Evolutionary conservation across 2,888 invertebrate species (phyloP), one percentile per base, ranked within the genome.

Genomic region (Orchesellides sinensis): DNA sequence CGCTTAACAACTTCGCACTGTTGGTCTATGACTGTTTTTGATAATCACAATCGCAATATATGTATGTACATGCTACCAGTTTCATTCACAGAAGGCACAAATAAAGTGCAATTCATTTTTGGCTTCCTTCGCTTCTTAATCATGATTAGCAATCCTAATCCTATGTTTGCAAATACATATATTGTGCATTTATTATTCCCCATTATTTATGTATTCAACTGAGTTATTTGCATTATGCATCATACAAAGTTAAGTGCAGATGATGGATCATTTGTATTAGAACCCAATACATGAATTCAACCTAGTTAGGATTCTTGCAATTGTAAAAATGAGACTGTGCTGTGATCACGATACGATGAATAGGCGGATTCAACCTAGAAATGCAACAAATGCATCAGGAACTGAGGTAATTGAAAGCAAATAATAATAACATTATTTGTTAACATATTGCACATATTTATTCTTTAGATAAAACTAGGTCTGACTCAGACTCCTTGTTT

Each of bases 361-460:
- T 56, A 56, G 40, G 59, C 66, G 27, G 59, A 35, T 32, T 68
- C 77, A 77, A 77, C 77, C 77, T 77, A 77, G 77, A 77, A 77
- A 77, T 75, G 75, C 75, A 75, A 35, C 23, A 75, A 54, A 65
- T 77, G 77, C 77, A 77, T 68, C 77, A 77, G 68, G 77, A 77
- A 77, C 66, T 77, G 54, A 74, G 52, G 25, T 54, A 75, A 77
- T 68, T 77, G 68, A 65, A 77, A 59, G 52, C 52, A 52, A 45
- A 21, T 54, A 56, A 69, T 19, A 29, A 52, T 21, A n/a, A 12
- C 47, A 47, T 10, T 59, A 29, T 59, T 29, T 59, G 12, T 59
- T 27, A 59, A 29, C 27, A 29, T 59, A 29, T 59, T 59, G 59
- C 59, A 29, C 59, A 29, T 25, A 23, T 59, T 27, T 29, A 59